Conservation (phyloP, 2,113 vertebrate genomes). For the Pseudolaguvia tuberculata region DNA sequence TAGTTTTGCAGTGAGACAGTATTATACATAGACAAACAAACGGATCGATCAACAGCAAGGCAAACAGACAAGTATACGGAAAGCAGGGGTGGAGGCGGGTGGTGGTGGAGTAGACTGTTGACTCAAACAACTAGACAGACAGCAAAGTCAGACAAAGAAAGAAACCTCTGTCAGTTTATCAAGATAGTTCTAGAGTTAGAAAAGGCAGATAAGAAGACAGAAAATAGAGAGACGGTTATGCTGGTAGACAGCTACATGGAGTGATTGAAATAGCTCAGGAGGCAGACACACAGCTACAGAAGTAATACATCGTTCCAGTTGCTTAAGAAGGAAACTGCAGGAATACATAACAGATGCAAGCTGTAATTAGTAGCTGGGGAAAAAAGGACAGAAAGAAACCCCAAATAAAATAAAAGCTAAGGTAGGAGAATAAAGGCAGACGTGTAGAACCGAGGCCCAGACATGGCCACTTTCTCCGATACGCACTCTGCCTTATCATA, state of each 20-base stretch:
- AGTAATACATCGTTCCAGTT: background rate
- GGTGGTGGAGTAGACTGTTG: no score
- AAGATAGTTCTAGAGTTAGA: background rate
- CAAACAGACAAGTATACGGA: background rate
- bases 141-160: background rate
- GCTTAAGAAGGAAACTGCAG: background rate
- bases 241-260: background rate
- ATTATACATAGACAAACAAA: background rate
- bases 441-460: constrained; percentile 30
- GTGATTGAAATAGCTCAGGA: constrained; percentile 8
- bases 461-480: constrained; percentile 12
- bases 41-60: background rate
- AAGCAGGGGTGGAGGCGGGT: no score
- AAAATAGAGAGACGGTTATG: background rate
- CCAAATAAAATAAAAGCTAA: constrained; percentile 11
- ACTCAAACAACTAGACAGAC: background rate
- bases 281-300: background rate
- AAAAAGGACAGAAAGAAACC: background rate
- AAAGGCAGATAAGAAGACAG: background rate
- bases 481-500: constrained; percentile 32
- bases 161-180: background rate
- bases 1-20: background rate
- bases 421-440: constrained; percentile 12
- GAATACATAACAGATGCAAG: background rate
- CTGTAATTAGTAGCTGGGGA: background rate